Evolutionary conservation across 2,888 invertebrate species (phyloP), one percentile per base, ranked within the genome.

Genomic region (Thera obeliscata): DNA sequence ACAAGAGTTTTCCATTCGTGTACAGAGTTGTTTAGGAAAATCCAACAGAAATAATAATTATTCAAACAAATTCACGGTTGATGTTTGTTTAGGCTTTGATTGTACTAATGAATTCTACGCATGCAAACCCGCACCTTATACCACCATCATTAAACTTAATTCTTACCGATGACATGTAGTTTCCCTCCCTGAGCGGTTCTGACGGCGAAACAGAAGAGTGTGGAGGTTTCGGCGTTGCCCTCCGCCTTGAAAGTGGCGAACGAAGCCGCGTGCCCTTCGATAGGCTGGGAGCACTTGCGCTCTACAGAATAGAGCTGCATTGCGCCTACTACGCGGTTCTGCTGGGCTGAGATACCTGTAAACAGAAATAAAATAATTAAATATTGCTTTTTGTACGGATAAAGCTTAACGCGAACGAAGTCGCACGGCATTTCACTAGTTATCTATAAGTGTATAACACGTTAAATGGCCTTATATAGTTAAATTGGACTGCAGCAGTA

Each of bases 261-360:
- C 43, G 99, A 97, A 2, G 99, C 99, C 0, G 99, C 99, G 87
- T 99, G 99, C 0, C 99, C 99, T 87, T 99, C 99, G 85, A 99
- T 99, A 0, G 99, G 99, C 89, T 99, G 99, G 5, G 99, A 99
- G 81, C 99, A 99, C 90, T 99, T 99, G 74, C 99, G 96, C 90
- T 99, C 99, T 52, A 99, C 98, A 0, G 99, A 99, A 88, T 99
- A 99, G 74, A 99, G 94, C 90, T 99, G 99, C 99, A 99, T 99
- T 4, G 98, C 98, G 60, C 99, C 99, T 38, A 98, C 98, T 0
- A 99, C 99, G 78, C 99, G 96, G 87, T 98, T 98, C 91, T 99
- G 98, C 93, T 99, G 96, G 2, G 97, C 97, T 56, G 97, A 97
- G 72, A 97, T 97, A 76, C 94, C 94, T 94, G 75, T 12, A 58